Conservation (phyloP, 2,797 vertebrate species). For the Echeneis naucrates region DNA sequence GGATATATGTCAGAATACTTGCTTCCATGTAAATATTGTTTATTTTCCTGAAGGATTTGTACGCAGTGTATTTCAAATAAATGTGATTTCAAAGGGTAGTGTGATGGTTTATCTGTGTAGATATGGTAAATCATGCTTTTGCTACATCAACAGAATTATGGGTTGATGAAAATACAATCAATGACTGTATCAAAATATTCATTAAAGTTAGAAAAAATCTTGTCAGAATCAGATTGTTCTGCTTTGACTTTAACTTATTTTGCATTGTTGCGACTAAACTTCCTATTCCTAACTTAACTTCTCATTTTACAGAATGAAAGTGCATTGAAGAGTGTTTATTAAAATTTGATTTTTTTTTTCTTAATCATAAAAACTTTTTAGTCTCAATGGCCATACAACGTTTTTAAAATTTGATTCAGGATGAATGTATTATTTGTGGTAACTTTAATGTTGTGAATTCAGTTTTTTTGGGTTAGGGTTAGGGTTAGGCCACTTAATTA, state of each 20-base stretch:
- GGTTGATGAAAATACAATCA: too few species aligned
- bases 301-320: too few species aligned
- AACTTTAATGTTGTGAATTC: neutral
- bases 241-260: neutral
- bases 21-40: conserved; percentile 57
- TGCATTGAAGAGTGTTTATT: neutral
- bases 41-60: conserved; percentile 66
- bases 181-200: too few species aligned
- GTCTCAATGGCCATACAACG: neutral
- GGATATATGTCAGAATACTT: conserved; percentile 32
- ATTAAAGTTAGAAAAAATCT: neutral
- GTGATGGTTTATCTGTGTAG: neutral
- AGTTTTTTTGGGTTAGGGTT: too few species aligned
- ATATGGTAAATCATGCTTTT: neutral
- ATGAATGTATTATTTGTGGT: too few species aligned
- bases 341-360: neutral
- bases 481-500: too few species aligned
- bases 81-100: conserved; percentile 37
- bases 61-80: conserved; percentile 73
- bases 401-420: too few species aligned
- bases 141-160: neutral
- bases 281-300: too few species aligned
- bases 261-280: neutral
- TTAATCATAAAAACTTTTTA: neutral
- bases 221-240: neutral